Evolutionary conservation across 2,113 vertebrate genomes (phyloP), one percentile per base, ranked within the genome.

Genomic region (Proteles cristata): DNA sequence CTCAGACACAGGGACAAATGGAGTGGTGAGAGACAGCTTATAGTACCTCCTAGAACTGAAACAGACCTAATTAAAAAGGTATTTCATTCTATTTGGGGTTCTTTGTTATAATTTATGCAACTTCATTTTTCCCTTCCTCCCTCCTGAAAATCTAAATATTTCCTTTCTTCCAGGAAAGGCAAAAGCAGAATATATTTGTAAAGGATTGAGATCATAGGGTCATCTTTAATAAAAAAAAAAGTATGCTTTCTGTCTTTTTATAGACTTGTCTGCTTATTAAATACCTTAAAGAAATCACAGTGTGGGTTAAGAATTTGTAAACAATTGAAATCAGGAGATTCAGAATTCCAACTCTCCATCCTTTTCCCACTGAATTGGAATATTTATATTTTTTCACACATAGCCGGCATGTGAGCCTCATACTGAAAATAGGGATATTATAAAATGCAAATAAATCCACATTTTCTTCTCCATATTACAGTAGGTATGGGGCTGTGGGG

Each of bases 191-290:
- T 69, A 77, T 92, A 77, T 53, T 96, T 97, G 87, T 80, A 93
- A 82, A 86, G 86, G 45, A n/a, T 4, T n/a, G 82, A 87, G 71
- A 90, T 84, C 73, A 43, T 35, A 93, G 92, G 97, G 93, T 97
- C 35, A 87, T 98, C 68, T 94, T 96, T 77, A 96, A 95, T 90
- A 12, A 93, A 93, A 79, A 93, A 96, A 95, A 35, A 84, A 92
- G 4, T 63, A 48, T 90, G 77, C 39, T 45, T 97, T 95, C 80
- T 97, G 48, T 89, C 43, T 76, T 93, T 96, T 90, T 39, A 88
- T 81, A 88, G 48, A 35, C 14, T 35, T 0, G 9, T 88, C 82
- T 90, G 80, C 43, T 96, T 96, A 55, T 48, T 87, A 74, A 92
- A 33, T 91, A 68, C 65, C 77, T 96, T 86, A 79, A 68, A 96